Conservation (phyloP, 1,140 invertebrate species). For the Chrysoperla carnea region DNA sequence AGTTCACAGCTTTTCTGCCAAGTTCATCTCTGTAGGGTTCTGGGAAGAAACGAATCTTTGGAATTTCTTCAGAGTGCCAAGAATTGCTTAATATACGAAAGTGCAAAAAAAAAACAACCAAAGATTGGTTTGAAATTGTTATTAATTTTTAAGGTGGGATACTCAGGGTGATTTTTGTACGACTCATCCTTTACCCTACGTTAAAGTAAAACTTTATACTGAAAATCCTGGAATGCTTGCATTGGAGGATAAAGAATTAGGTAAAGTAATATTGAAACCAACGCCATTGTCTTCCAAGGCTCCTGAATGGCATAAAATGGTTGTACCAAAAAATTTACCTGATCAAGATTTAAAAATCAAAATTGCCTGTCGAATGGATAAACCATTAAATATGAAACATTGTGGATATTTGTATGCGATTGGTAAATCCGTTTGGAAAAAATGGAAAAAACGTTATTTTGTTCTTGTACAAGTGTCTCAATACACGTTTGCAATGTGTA, state of each 20-base stretch:
- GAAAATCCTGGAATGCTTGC: conserved; percentile 94
- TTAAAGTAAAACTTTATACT: conserved; percentile 94
- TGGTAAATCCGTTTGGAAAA: conserved; percentile 97
- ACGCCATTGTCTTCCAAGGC: conserved; percentile 75
- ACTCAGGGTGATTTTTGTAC: conserved; percentile 98
- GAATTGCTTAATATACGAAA: too few relatives aligned
- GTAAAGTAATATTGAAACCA: conserved; percentile 80
- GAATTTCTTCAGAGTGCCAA: too few relatives aligned
- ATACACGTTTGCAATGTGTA: conserved; percentile 99
- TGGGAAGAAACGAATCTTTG: too few relatives aligned
- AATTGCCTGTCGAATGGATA: conserved; percentile 96
- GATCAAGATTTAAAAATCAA: conserved; percentile 95
- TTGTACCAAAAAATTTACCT: conserved; percentile 79
- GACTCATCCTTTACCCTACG: conserved; percentile 86
- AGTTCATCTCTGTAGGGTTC: too few relatives aligned
- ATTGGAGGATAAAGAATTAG: conserved; percentile 96
- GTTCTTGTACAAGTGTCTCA: conserved; percentile 98
- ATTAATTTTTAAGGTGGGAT: conserved; percentile 58
- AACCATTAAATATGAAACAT: conserved; percentile 98
- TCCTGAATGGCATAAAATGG: conserved; percentile 97
- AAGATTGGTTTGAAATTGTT: too few relatives aligned
- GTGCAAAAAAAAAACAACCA: too few relatives aligned
- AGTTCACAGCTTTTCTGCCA: too few relatives aligned
- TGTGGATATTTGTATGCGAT: conserved; percentile 89
- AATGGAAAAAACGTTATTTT: conserved; percentile 98